Evolutionary conservation across 64 coral and sea anemone genomes (phyloP), one percentile per base, ranked within the genome.

Genomic region (Acropora tenuis): DNA sequence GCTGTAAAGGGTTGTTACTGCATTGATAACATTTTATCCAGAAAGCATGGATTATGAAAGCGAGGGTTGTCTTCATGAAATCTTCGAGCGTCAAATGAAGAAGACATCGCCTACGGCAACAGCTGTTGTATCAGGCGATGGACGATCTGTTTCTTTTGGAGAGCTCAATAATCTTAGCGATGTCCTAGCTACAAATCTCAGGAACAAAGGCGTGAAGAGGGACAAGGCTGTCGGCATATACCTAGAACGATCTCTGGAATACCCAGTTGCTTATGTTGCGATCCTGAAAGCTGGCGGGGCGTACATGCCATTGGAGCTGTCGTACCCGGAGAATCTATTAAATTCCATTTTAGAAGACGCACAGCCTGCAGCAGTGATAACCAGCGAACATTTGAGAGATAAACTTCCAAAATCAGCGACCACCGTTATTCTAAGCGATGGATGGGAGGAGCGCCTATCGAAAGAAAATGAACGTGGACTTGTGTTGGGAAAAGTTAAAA

Each of bases 291-390:
- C 95, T 66, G 95, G 95, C 11, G 95, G 95, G 1, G 92, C 95
- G 15, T 97, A 97, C 12, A 88, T 97, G 95, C 95, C 95, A 13
- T 66, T 97, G 6, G 95, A 97, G 12, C 66, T 97, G 1, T 97
- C 95, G 4, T 97, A 97, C 16, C 95, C 95, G 0, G 88, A 97
- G 74, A 74, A 47, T 46, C 59, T 97, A 13, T 74, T 97, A 0
- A 10, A 66, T 69, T 97, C 95, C 8, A 97, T 97, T 50, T 69
- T 97, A 12, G 88, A 97, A 88, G 95, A 97, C 15, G 88, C 95
- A 1, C 80, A 88, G 71, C 95, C 95, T 41, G 88, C 82, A 1
- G 91, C 89, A 15, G 78, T 97, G 40, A 18, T 97, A 1, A 97
- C 95, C 1, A 94, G 58, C 7, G 58, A 82, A 18, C 69, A 91